Evolutionary conservation across 2,113 vertebrate species (phyloP), one percentile per base, ranked within the genome.

Genomic region (Drymodes brunneopygia): DNA sequence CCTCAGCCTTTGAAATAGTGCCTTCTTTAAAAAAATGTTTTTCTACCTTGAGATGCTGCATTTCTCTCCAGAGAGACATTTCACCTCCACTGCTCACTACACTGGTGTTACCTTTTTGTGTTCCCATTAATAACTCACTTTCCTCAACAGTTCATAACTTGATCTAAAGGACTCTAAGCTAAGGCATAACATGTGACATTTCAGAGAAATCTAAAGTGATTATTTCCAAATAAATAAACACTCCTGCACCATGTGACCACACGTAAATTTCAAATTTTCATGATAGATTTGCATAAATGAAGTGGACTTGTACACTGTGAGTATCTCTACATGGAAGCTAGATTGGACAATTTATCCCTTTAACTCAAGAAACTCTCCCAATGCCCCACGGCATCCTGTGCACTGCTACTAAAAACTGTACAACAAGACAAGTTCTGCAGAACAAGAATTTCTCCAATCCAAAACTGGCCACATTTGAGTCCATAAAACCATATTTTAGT

Each of bases 1-100:
- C 65, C 93, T 97, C 81, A 87, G 92, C 54, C 95, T 98, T 97
- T 97, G 97, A 98, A 95, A 97, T 64, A 74, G 64, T 85, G 82
- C 81, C 73, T 91, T 73, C 91, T 94, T 95, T 18, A 50, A 90
- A 88, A 79, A 91, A 81, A 53, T 77, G 78, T 57, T 96, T 96
- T 91, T 58, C 93, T 94, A 94, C 92, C 90, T 94, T 94, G 70
- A 91, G 62, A 91, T 74, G 36, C 79, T 90, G 72, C 72, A 60
- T 95, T 92, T 83, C 86, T 91, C 87, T 95, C 96, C 96, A 86
- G 92, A 90, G 90, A 79, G 21, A 40, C 45, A 79, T 65, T 87
- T 93, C 62, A 86, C 79, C 90, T 92, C 95, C 86, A 67, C 65
- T 72, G 57, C 64, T 56, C 66, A 13, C 69, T 79, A 35, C 15